Conservation (phyloP, 2,888 invertebrate genomes). For the Entomobrya proxima region DNA sequence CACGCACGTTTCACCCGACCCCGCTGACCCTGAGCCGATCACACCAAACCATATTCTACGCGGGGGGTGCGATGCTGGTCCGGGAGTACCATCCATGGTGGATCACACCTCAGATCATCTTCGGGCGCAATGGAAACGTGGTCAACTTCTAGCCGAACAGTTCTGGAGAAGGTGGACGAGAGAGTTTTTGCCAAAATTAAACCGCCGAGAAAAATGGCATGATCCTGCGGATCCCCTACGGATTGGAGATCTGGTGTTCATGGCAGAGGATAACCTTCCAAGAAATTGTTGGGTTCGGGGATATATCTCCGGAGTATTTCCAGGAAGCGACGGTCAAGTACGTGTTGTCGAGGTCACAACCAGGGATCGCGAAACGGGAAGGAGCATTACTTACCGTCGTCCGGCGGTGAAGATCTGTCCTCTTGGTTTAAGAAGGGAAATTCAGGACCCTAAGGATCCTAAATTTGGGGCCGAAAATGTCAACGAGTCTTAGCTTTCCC, state of each 20-base stretch:
- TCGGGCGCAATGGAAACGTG: neutral
- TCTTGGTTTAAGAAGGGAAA: neutral
- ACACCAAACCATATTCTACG: conserved; percentile 38
- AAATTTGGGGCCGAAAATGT: too few species aligned
- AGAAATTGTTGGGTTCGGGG: too few species aligned
- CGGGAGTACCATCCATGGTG: neutral
- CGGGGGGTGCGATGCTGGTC: neutral
- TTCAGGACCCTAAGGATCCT: too few species aligned
- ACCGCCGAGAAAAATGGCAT: too few species aligned
- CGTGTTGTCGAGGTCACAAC: neutral
- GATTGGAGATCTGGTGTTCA: conserved; percentile 3
- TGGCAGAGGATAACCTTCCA: neutral
- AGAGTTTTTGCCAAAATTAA: too few species aligned
- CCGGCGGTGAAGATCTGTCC: neutral
- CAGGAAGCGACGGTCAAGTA: too few species aligned
- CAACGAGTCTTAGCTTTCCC: too few species aligned
- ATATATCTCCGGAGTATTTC: too few species aligned
- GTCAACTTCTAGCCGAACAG: neutral
- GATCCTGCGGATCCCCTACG: neutral
- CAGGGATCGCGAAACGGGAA: too few species aligned
- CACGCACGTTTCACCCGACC: conserved; percentile 19
- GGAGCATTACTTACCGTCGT: neutral
- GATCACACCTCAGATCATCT: neutral
- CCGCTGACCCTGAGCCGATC: neutral
- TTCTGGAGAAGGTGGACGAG: conserved; percentile 33